phyloP scores from a whole-genome alignment of 1,140 invertebrate genomes.

The Drosophila tsacasi region DNA sequence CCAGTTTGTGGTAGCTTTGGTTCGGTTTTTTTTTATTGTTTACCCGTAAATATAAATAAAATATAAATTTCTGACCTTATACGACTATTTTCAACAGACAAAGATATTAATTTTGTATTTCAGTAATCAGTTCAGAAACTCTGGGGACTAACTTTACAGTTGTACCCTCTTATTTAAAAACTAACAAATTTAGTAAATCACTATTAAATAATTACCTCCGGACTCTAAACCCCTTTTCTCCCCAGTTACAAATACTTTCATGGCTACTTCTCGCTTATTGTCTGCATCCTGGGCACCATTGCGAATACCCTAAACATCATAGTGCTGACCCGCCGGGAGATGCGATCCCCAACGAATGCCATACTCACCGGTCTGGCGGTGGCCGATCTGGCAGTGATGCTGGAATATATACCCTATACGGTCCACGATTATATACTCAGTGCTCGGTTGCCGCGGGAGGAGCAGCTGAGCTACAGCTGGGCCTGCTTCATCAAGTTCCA shows the following conservation, averaged over 20 bases:
- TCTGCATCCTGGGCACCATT: conserved; percentile 96
- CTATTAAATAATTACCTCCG: not conserved
- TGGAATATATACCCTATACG: conserved; percentile 96
- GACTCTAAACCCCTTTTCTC: not conserved
- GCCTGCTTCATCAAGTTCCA: conserved; percentile 93
- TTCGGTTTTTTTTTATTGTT: too few species aligned
- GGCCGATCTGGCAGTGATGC: conserved; percentile 96
- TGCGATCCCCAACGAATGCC: conserved; percentile 93
- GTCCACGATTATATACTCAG: conserved; percentile 91
- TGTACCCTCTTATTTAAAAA: too few species aligned
- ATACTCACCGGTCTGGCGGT: conserved; percentile 96
- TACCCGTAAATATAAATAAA: too few species aligned
- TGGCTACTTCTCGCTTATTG: conserved; percentile 85
- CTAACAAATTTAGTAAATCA: too few species aligned
- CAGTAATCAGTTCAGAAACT: too few species aligned
- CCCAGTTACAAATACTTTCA: conserved; percentile 77
- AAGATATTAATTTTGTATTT: too few species aligned
- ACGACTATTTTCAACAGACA: too few species aligned
- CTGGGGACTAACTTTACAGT: too few species aligned
- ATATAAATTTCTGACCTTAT: too few species aligned
- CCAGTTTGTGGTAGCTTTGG: too few species aligned
- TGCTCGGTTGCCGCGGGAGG: conserved; percentile 65
- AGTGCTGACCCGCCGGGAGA: conserved; percentile 95
- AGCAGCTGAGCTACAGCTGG: conserved; percentile 90
- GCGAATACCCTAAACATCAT: conserved; percentile 97